Evolutionary conservation across 2,888 invertebrate genomes (phyloP).

Genomic region (Drosophila pseudotalamancana): DNA sequence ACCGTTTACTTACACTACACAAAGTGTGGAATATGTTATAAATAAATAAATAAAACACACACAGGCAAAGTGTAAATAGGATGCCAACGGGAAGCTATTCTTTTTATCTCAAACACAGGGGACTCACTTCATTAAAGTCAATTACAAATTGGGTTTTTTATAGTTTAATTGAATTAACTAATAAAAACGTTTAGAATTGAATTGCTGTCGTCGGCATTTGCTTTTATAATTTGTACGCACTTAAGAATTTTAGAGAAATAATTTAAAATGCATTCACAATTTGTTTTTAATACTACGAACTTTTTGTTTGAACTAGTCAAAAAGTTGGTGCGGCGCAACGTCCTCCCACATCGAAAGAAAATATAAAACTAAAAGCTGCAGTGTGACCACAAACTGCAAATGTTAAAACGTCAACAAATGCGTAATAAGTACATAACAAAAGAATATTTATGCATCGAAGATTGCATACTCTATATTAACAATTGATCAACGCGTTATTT

Average conservation of each 20-base stretch:
- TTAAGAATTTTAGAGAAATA: not conserved
- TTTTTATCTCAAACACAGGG: conserved; percentile 22
- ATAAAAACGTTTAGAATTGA: conserved; percentile 2
- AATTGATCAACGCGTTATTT: not conserved
- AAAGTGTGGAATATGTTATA: conserved; percentile 17
- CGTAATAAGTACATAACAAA: not conserved
- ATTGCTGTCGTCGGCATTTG: conserved; percentile 1
- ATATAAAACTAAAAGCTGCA: conserved; percentile 42
- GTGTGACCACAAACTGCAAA: conserved; percentile 40
- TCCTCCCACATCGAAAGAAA: not conserved
- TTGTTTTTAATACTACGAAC: conserved; percentile 32
- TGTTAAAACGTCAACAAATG: conserved; percentile 7
- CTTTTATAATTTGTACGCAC: not conserved
- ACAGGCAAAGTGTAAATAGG: conserved; percentile 23
- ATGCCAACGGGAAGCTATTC: conserved; percentile 7
- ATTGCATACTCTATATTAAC: conserved; percentile 16
- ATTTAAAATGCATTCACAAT: conserved; percentile 14
- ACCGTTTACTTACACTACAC: too few relatives aligned
- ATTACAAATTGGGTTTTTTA: conserved; percentile 19
- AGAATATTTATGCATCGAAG: not conserved
- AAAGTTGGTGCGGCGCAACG: not conserved
- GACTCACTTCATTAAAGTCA: conserved; percentile 27
- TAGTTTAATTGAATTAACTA: conserved; percentile 32
- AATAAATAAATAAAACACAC: conserved; percentile 26
- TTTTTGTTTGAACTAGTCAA: conserved; percentile 4